These are phyloP conservation scores for Lepidocolaptes lacrymiger DNA, from an alignment of 2,797 vertebrate species.

Conservation along the genomic window DNA sequence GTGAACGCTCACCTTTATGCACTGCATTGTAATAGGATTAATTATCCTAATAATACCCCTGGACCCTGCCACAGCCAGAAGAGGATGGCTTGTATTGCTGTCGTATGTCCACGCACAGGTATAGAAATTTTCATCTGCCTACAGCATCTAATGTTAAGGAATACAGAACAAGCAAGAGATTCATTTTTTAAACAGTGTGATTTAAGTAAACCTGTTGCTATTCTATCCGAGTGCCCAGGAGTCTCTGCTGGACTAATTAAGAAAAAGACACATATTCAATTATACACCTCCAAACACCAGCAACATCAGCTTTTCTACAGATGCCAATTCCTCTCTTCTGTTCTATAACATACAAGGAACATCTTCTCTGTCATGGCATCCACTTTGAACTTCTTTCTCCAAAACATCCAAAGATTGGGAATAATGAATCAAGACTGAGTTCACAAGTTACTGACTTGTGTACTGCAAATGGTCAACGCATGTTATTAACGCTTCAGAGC, in stretches of 20 bases:
- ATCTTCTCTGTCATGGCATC: neutral
- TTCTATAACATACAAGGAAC: neutral
- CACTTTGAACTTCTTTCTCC: neutral
- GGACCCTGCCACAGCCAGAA: constrained; percentile 95
- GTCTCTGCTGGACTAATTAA: neutral
- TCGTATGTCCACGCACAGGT: constrained; percentile 99
- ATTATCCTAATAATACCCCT: constrained; percentile 97
- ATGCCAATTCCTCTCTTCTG: neutral
- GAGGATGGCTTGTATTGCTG: constrained; percentile 95
- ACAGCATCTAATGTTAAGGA: constrained; percentile 72
- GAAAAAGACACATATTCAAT: neutral
- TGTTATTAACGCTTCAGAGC: neutral
- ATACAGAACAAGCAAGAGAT: neutral
- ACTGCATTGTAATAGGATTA: constrained; percentile 99
- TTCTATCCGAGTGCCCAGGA: neutral
- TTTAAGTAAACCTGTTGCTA: neutral
- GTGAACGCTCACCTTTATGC: constrained; percentile 88
- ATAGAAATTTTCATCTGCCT: constrained; percentile 99
- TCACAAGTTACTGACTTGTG: neutral
- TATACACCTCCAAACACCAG: neutral
- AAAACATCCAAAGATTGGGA: neutral
- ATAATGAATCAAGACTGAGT: neutral
- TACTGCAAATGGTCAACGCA: neutral
- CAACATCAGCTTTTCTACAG: neutral
- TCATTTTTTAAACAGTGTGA: neutral